Evolutionary conservation across 35 echinoderm and acorn worm species (phyloP), one percentile per base, ranked within the genome.

Genomic region (Lytechinus pictus): DNA sequence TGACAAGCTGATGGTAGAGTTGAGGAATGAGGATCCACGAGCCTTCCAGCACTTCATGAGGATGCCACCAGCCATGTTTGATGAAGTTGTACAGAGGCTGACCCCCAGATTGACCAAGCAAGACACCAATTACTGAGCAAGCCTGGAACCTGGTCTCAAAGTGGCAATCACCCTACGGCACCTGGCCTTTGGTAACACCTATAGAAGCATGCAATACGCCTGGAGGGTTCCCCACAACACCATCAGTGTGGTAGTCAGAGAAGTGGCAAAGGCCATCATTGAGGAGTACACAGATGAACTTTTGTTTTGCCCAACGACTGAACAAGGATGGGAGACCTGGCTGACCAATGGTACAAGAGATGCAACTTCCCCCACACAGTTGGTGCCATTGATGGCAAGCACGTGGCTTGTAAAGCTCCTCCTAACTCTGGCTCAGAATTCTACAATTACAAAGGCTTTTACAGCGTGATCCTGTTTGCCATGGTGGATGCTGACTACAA

Each of bases 351-450:
- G 91, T 57, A 57, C 57, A 12, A 92, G 88, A 98, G 28, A 33
- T 98, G 95, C 95, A 97, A 97, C 95, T 98, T 98, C 88, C 97
- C 96, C 28, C 96, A 98, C 92, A 96, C 94, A 44, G 89, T 54
- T 33, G 96, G 94, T 44, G 96, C 97, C 27, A 44, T 95, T 8
- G 97, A 97, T 96, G 96, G 97, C 27, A 98, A 98, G 91, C 96
- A 98, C 52, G 95, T 98, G 3, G 92, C 95, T 53, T 94, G 94
- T 28, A 91, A 87, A 51, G 94, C 58, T 54, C 96, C 92, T 9
- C 54, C 93, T 24, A 33, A 87, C 61, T 92, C 87, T 51, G 96
- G 96, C 54, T 89, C 87, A 52, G 27, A 24, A 6, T 95, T 56
- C 61, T 91, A 89, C 95, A 95, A 95, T 55, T 95, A 91, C 87